Evolutionary conservation across 2,113 vertebrate species (phyloP).

Genomic region (Datnioides undecimradiatus): DNA sequence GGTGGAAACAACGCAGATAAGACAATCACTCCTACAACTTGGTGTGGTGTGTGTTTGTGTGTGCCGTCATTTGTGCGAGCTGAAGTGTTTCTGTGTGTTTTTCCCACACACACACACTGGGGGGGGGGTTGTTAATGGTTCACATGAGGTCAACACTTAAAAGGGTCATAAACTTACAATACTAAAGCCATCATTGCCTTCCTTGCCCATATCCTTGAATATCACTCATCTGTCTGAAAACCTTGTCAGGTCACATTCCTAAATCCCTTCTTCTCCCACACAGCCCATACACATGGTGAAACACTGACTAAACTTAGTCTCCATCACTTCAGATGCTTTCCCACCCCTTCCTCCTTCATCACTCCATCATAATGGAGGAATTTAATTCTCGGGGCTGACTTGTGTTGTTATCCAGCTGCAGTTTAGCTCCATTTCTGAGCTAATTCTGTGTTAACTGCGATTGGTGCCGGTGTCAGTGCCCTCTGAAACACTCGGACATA

Average conservation of each 20-base stretch:
- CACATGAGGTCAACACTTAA: slow-evolving; percentile 57
- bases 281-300: background rate
- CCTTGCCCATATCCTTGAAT: slow-evolving; percentile 46
- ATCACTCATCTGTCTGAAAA: slow-evolving; percentile 53
- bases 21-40: slow-evolving; percentile 48
- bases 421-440: slow-evolving; percentile 31
- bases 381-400: slow-evolving; percentile 36
- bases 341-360: slow-evolving; percentile 31
- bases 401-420: background rate
- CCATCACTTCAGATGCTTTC: background rate
- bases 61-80: slow-evolving; percentile 7
- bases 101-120: slow-evolving; percentile 59
- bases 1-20: slow-evolving; percentile 54
- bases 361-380: slow-evolving; percentile 53
- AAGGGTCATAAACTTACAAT: slow-evolving; percentile 59
- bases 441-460: slow-evolving; percentile 40
- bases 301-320: slow-evolving; percentile 20
- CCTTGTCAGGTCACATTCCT: slow-evolving; percentile 4
- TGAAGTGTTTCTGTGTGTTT: slow-evolving; percentile 35
- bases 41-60: slow-evolving; percentile 28
- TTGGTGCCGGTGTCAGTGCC: slow-evolving; percentile 40
- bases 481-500: slow-evolving; percentile 34
- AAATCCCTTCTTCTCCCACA: background rate
- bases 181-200: slow-evolving; percentile 65
- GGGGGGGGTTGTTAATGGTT: slow-evolving; percentile 52